Evolutionary conservation across 2,888 invertebrate genomes (phyloP).

Genomic region (Tanytarsus gracilentus): DNA sequence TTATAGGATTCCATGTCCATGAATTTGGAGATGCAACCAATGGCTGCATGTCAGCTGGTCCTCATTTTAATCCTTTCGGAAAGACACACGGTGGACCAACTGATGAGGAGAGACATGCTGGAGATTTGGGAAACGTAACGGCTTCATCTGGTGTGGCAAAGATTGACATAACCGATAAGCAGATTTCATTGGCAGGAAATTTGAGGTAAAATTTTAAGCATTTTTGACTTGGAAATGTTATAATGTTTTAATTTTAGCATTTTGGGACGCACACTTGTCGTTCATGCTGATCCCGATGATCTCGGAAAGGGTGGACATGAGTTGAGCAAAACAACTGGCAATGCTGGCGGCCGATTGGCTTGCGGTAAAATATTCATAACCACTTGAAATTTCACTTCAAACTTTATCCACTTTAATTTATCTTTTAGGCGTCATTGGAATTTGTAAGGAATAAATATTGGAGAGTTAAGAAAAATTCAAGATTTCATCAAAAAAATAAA

Average conservation of each 20-base stretch:
- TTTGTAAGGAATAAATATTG: constrained; percentile 23
- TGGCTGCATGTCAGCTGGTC: constrained; percentile 89
- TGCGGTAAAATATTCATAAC: too few relatives aligned
- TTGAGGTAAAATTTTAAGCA: constrained; percentile 37
- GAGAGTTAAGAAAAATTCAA: neutral
- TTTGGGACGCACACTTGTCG: constrained; percentile 76
- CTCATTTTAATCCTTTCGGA: constrained; percentile 82
- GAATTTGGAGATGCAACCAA: constrained; percentile 95
- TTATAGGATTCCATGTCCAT: constrained; percentile 71
- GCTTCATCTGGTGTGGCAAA: constrained; percentile 29
- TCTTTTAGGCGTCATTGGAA: constrained; percentile 26
- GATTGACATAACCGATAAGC: constrained; percentile 53
- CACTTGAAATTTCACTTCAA: too few relatives aligned
- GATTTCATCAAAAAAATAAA: neutral
- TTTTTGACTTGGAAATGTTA: neutral
- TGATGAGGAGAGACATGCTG: constrained; percentile 57
- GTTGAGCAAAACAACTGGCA: constrained; percentile 86
- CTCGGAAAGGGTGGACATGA: constrained; percentile 88
- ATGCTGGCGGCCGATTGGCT: constrained; percentile 75
- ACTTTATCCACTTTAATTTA: too few relatives aligned
- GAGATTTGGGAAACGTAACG: constrained; percentile 23
- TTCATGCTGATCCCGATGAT: constrained; percentile 91
- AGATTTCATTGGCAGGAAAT: constrained; percentile 58
- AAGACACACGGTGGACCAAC: constrained; percentile 76
- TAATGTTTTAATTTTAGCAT: constrained; percentile 47